Base-by-base conservation (phyloP, 2,797 vertebrate genomes). In the Ataeniobius toweri region DNA sequence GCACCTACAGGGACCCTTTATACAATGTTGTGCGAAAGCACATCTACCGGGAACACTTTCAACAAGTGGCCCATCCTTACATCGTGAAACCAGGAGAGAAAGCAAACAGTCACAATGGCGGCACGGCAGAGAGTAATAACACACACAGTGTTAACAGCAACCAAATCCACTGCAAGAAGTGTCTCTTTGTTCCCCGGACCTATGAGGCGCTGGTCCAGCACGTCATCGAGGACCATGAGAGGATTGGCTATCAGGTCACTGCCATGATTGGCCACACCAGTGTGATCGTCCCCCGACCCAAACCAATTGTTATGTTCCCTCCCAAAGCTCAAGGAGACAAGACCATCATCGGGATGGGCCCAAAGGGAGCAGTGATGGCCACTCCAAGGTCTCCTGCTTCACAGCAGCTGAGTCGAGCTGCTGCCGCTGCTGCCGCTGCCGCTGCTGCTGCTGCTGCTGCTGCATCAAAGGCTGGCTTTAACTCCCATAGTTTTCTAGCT, bases 1-100 rank as follows among this genome's bases (percentile, higher is more conserved):
- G 98, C 96, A 99, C 98, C 94, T 99, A 99, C 94, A 96, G 98
- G 91, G 98, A 99, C 94, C 98, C 98, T 89, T 95, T 99, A 73
- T 99, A 99, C 87, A 98, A 99, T 92, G 98, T 99, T 78, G 98
- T 99, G 93, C 97, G 98, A 88, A 99, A 99, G 96, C 98, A 99
- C 96, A 99, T 99, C 95, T 99, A 99, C 95, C 96, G 98, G 95
- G 98, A 99, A 97, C 98, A 99, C 95, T 99, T 99, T 94, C 97
- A 98, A 90, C 98, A 99, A 8, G 97, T 99, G 89, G 98, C 98
- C 63, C 96, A 97, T 91, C 97, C 98, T 74, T 99, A 99, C 67
- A 94, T 99, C 89, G 97, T 96, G 18, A 99, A 97, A 93, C 96
- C 97, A 76, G 96, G 96, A 48, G 98, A 99, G 51, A 99, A 98